Percentiles rank a stretch among this genome's conserved stretches.
Evolutionary conservation across 2,888 invertebrate species (phyloP).

Genomic region (Amphipyra berbera): DNA sequence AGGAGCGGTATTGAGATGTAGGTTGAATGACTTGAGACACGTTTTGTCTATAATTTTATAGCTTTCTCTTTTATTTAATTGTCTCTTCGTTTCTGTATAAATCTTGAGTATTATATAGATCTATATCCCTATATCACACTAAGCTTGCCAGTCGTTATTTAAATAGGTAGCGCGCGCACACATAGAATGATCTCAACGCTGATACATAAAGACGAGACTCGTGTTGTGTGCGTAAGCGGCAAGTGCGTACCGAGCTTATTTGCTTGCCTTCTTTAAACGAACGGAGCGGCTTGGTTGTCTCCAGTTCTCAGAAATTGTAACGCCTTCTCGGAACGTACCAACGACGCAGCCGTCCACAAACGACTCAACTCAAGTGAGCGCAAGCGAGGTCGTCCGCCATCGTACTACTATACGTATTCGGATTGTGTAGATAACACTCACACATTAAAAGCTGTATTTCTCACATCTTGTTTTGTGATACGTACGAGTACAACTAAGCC

Average conservation of each 20-base stretch:
- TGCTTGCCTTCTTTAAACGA: constrained; percentile 81
- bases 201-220: constrained; percentile 45
- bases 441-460: constrained; percentile 61
- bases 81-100: constrained; percentile 1
- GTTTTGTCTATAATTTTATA: neutral
- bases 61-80: constrained; percentile 7
- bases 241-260: constrained; percentile 83
- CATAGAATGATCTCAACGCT: constrained; percentile 44
- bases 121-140: constrained; percentile 14
- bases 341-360: constrained; percentile 82
- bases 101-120: constrained; percentile 13
- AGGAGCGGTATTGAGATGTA: neutral
- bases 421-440: constrained; percentile 74
- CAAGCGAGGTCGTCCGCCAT: constrained; percentile 85
- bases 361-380: constrained; percentile 81
- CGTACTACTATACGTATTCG: constrained; percentile 70
- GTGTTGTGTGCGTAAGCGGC: constrained; percentile 65
- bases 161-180: constrained; percentile 47
- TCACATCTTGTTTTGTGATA: constrained; percentile 61
- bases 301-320: constrained; percentile 89
- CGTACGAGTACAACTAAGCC: constrained; percentile 47
- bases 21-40: neutral
- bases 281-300: constrained; percentile 84
- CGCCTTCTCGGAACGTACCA: constrained; percentile 88
- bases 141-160: constrained; percentile 48